phyloP scores from a whole-genome alignment of 1,140 invertebrate species.

The Panulirus ornatus region DNA sequence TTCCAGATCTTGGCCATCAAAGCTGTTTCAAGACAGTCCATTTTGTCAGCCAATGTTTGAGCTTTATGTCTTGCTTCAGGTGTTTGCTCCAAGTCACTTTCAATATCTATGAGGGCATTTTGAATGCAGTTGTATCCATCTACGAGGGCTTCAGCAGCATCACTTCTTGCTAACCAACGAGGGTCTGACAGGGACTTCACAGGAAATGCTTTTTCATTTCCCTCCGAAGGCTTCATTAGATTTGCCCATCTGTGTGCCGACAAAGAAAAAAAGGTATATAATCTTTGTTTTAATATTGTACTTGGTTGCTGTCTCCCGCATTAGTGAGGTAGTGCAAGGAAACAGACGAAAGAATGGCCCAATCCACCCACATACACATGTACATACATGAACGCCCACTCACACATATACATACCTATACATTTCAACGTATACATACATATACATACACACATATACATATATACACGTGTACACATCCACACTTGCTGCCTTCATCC shows the following conservation, averaged over 20 bases:
- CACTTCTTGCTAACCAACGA: conserved; percentile 23
- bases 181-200: conserved; percentile 17
- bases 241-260: conserved; percentile 27
- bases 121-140: conserved; percentile 56
- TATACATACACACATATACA: too few species aligned
- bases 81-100: conserved; percentile 20
- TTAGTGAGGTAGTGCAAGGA: too few species aligned
- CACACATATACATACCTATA: too few species aligned
- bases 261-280: conserved; percentile 33
- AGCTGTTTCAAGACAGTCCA: conserved; percentile 31
- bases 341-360: too few species aligned
- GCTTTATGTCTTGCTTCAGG: conserved; percentile 2
- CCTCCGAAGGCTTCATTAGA: conserved; percentile 30
- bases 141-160: conserved; percentile 49
- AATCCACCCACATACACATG: too few species aligned
- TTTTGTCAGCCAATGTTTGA: conserved; percentile 10
- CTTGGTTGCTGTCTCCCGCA: too few species aligned
- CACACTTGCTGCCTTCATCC: too few species aligned
- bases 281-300: background rate
- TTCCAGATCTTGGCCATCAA: conserved; percentile 10
- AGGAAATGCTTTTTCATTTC: conserved; percentile 20
- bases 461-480: too few species aligned
- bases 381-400: too few species aligned
- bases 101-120: conserved; percentile 41
- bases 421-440: too few species aligned